Base-by-base conservation (phyloP, 2,888 invertebrate genomes). In the Molanna angustata region DNA sequence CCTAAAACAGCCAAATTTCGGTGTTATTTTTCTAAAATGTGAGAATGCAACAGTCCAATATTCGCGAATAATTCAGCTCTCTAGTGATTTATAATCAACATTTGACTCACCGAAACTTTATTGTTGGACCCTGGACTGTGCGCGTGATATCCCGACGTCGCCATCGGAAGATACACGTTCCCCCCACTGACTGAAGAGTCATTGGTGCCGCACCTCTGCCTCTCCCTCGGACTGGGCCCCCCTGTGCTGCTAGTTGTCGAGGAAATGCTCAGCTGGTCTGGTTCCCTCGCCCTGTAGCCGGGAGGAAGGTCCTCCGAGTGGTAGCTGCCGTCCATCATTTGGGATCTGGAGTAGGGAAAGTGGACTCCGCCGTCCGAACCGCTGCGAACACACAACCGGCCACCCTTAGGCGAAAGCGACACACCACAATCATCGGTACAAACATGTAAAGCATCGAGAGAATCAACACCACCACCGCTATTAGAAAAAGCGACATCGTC, bases 91-190 rank as follows among this genome's bases (percentile, higher is more conserved):
- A n/a, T n/a, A n/a, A n/a, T n/a, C n/a, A n/a, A n/a, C n/a, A n/a
- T n/a, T n/a, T n/a, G 27, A 67, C 77, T 76, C 69, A 82, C 82
- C 71, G 82, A 82, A 61, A 83, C 80, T 73, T 82, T 82, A 64
- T 73, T 80, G 64, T 77, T 78, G 51, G 80, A 80, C 32, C 78
- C 76, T 33, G 81, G 80, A 66, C 80, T 80, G 62, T 79, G 76
- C 6, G 74, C 69, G 17, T 70, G 70, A 27, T 71, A 69, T 46
- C 71, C 69, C 40, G 74, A 69, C 50, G 73, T 73, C 54, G 74
- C 79, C 81, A 82, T 82, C 6, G 82, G 80, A 64, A 81, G 73
- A 66, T 82, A 82, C 39, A 70, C 68, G 21, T 65, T 64, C 2
- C 71, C 70, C 0, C 70, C 70, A 52, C 67, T 62, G 60, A 66